Base-by-base conservation (phyloP, 2,888 invertebrate species). In the Dasypolia templi region DNA sequence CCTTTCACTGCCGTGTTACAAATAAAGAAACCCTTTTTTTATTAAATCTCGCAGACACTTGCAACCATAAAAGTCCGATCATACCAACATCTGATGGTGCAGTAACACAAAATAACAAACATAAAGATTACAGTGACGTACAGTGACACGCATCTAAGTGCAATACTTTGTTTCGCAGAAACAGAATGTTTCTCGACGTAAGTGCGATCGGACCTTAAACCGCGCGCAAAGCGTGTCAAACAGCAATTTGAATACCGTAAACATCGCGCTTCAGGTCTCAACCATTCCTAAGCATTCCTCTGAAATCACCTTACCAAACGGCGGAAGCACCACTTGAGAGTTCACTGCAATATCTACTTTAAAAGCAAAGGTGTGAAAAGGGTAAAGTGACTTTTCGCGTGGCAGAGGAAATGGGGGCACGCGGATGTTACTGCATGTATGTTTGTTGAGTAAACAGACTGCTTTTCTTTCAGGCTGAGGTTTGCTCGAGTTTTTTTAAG, bases 371-470 rank as follows among this genome's bases (percentile, higher is more conserved):
- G 87, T 86, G 81, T 92, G 88, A 92, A 93, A 92, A 87, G 91
- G 83, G 83, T 91, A 77, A 85, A 84, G 86, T 86, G 79, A 89
- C 81, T 82, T 93, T 95, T 95, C 83, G 90, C 90, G 75, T 93
- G 92, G 81, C 87, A 72, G 71, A 46, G 55, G 84, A 94, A 96
- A 95, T 88, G 94, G 91, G 96, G 95, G 89, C 95, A 93, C 90
- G 89, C 88, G 88, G 87, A 91, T 89, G 93, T 92, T 93, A 93
- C 84, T 89, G 86, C 91, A 87, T 90, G 91, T 94, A 95, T 95
- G 94, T 95, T 90, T 95, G 95, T 95, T 94, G 93, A 90, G 95
- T 94, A 92, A 95, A 95, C 96, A 95, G 87, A 91, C 92, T 90
- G 92, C 92, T 95, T 96, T 94, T 95, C 94, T 95, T 95, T 94